These are phyloP conservation scores for Bhutanitis thaidina DNA, from an alignment of 2,888 invertebrate species.

Conservation along the genomic window DNA sequence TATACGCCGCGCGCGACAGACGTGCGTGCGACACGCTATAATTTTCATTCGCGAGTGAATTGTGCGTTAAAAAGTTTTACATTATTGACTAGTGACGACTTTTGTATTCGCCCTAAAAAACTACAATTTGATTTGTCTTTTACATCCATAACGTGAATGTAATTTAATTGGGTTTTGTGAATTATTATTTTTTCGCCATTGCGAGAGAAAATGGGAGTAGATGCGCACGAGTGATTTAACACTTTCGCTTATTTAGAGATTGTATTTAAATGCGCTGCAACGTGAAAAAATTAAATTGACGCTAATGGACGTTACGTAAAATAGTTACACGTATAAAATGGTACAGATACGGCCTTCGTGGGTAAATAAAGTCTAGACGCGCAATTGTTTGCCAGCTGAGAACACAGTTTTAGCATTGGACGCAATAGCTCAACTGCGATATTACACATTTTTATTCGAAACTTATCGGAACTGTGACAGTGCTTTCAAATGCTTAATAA, in stretches of 20 bases:
- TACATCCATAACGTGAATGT: background rate
- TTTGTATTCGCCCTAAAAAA: background rate
- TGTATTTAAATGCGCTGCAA: constrained; percentile 22
- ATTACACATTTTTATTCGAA: background rate
- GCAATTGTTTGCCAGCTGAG: constrained; percentile 37
- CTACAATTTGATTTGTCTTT: background rate
- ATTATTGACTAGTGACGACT: background rate
- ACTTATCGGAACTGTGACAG: background rate
- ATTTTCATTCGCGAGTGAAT: constrained; percentile 40
- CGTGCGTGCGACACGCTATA: constrained; percentile 40
- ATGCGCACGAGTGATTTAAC: constrained; percentile 62
- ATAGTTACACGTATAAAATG: constrained; percentile 15
- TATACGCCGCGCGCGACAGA: constrained; percentile 43
- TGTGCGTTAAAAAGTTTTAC: constrained; percentile 28
- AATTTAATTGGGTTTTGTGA: background rate
- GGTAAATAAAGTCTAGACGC: constrained; percentile 30
- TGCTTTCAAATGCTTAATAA: no score
- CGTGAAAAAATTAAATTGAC: constrained; percentile 10
- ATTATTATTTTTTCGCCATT: background rate
- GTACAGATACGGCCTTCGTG: constrained; percentile 37
- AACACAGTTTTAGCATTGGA: constrained; percentile 15
- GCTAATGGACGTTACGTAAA: constrained; percentile 22
- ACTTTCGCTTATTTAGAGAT: constrained; percentile 52
- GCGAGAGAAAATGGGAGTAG: constrained; percentile 35
- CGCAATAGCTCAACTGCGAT: background rate